Conservation (phyloP, 2,888 invertebrate species). For the Lasioglossum vierecki region DNA sequence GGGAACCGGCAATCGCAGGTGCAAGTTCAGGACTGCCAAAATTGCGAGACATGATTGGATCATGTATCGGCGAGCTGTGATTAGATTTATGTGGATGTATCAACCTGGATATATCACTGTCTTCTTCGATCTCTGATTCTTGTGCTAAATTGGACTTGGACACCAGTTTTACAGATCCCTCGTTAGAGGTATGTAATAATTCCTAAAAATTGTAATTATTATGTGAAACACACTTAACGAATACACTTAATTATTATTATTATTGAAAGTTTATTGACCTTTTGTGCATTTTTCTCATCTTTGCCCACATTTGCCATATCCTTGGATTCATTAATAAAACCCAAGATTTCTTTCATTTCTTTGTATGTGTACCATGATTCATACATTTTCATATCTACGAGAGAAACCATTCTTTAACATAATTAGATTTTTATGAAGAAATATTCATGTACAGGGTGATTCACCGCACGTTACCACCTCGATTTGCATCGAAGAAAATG, state of each 20-base stretch:
- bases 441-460: neutral
- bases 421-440: neutral
- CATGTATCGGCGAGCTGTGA: conserved; percentile 40
- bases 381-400: conserved; percentile 68
- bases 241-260: neutral
- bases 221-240: neutral
- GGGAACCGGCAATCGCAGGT: conserved; percentile 35
- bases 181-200: conserved; percentile 44
- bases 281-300: conserved; percentile 48
- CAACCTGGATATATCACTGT: conserved; percentile 37
- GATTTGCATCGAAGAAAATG: no score
- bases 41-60: conserved; percentile 29
- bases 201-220: conserved; percentile 49
- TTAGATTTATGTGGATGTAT: conserved; percentile 41
- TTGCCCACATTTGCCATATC: conserved; percentile 54
- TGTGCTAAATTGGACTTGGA: conserved; percentile 37
- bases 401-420: neutral
- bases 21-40: conserved; percentile 47
- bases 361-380: conserved; percentile 63
- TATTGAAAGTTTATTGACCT: conserved; percentile 43
- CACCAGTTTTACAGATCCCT: conserved; percentile 29
- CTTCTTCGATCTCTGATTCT: conserved; percentile 45
- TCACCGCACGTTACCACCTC: no score
- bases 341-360: conserved; percentile 69
- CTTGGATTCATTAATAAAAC: conserved; percentile 67